A percentile compares a stretch with the other conserved stretches of the same genome.
Evolutionary conservation across 2,113 vertebrate genomes (phyloP).

Genomic region (Gasterosteus nipponicus): DNA sequence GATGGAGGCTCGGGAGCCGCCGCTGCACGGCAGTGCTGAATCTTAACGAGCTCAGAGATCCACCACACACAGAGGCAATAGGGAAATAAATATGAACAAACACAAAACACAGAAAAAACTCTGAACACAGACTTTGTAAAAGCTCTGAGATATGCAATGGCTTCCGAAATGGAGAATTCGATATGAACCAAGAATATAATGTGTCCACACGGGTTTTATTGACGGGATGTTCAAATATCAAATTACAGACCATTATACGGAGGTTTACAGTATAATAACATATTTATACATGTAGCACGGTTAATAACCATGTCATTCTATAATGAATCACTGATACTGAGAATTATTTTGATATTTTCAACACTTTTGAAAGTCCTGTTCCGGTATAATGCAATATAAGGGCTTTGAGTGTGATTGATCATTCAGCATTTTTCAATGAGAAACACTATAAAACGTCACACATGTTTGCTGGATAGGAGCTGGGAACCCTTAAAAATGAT

Average conservation of each 20-base stretch:
- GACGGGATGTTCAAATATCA: conserved; percentile 6
- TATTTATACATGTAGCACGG: background rate
- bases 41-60: conserved; percentile 65
- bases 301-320: background rate
- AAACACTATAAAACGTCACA: background rate
- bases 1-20: conserved; percentile 47
- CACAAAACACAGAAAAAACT: conserved; percentile 35
- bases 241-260: background rate
- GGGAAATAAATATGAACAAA: conserved; percentile 68
- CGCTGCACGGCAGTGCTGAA: conserved; percentile 50
- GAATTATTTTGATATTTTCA: background rate
- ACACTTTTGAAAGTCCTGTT: background rate
- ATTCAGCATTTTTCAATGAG: conserved; percentile 28
- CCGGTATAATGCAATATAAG: background rate
- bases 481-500: background rate
- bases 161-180: conserved; percentile 30
- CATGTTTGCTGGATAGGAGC: background rate
- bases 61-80: conserved; percentile 46
- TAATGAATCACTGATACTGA: background rate
- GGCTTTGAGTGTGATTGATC: conserved; percentile 5
- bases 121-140: conserved; percentile 40
- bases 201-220: conserved; percentile 9
- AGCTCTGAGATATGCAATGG: conserved; percentile 36
- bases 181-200: conserved; percentile 11
- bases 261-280: background rate